Conservation (phyloP, 1,140 invertebrate genomes). For the Habropoda laboriosa region DNA sequence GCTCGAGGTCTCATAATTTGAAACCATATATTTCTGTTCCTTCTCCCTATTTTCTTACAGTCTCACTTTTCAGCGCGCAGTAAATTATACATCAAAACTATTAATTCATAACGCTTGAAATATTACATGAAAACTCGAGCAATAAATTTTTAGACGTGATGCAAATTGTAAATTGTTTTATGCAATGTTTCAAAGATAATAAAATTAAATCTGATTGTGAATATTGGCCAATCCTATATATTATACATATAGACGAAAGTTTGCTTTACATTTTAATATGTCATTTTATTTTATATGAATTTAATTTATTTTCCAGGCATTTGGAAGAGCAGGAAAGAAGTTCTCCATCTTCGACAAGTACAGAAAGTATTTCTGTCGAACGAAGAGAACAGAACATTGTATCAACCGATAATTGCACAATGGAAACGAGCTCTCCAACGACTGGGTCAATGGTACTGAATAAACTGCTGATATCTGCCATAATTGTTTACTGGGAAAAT, state of each 20-base stretch:
- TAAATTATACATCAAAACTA: too few species aligned
- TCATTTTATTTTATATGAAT: background rate
- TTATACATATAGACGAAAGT: too few species aligned
- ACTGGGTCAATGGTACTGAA: slow-evolving; percentile 86
- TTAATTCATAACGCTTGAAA: too few species aligned
- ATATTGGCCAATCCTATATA: too few species aligned
- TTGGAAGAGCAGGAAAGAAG: slow-evolving; percentile 87
- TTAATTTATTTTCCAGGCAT: slow-evolving; percentile 81
- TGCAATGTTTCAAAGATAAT: too few species aligned
- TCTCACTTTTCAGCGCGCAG: too few species aligned
- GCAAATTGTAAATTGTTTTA: too few species aligned
- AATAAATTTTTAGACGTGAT: too few species aligned
- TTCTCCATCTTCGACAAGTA: slow-evolving; percentile 83
- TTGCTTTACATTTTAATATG: background rate
- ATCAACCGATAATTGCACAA: slow-evolving; percentile 80
- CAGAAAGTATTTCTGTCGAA: slow-evolving; percentile 85
- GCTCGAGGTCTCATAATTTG: too few species aligned
- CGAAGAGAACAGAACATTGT: slow-evolving; percentile 76
- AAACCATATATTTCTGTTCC: background rate
- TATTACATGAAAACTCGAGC: too few species aligned
- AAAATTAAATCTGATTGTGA: too few species aligned
- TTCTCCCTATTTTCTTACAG: background rate
- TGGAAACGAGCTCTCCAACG: slow-evolving; percentile 88
- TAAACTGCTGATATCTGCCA: background rate
- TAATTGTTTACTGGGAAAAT: too few species aligned